A percentile compares a stretch with the other conserved stretches of the same genome.
These are phyloP conservation scores for Clistopyga incitator DNA, from an alignment of 2,888 invertebrate genomes.

Conservation along the genomic window DNA sequence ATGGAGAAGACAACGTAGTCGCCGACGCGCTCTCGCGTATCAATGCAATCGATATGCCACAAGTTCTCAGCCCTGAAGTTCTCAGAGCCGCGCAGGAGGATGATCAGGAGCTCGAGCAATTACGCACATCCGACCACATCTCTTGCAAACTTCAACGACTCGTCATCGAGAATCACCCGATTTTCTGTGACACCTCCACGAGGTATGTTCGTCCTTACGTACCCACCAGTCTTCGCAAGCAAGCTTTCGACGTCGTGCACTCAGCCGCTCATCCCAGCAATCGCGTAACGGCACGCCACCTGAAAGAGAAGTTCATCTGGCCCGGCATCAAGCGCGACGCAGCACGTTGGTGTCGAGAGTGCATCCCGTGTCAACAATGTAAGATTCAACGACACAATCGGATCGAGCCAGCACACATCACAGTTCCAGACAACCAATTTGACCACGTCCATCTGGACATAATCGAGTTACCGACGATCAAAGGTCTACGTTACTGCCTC, in stretches of 20 bases:
- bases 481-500: no score
- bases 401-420: no score
- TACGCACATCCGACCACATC: no score
- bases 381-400: no score
- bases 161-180: conserved; percentile 53
- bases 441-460: no score
- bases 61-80: not conserved
- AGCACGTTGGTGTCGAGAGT: no score
- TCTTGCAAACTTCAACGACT: no score
- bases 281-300: conserved; percentile 22
- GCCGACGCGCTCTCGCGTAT: conserved; percentile 50
- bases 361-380: no score
- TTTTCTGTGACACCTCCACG: conserved; percentile 44
- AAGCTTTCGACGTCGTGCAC: conserved; percentile 36
- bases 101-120: conserved; percentile 32
- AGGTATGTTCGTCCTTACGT: conserved; percentile 42
- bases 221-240: conserved; percentile 14
- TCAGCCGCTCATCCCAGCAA: conserved; percentile 36
- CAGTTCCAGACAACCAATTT: no score
- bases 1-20: conserved; percentile 42
- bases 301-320: conserved; percentile 44
- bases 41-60: conserved; percentile 47
- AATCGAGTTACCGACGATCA: no score
- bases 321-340: no score
- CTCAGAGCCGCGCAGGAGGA: conserved; percentile 26